Evolutionary conservation across 2,888 invertebrate species (phyloP).

Genomic region (Cabera pusaria): DNA sequence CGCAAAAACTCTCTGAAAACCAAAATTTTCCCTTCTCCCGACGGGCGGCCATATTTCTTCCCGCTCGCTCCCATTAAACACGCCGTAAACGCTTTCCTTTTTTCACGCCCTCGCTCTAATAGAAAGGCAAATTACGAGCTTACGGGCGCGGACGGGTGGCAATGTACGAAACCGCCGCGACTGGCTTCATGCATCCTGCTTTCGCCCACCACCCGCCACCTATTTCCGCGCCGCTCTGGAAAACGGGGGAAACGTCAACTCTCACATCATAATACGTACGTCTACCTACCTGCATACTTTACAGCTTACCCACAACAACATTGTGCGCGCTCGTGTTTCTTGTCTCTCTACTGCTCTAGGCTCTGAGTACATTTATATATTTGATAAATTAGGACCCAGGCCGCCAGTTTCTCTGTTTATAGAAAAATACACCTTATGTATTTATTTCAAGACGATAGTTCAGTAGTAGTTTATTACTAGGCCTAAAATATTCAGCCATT

Average conservation of each 20-base stretch:
- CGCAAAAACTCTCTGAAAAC: constrained; percentile 81
- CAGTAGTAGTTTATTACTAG: too few relatives aligned
- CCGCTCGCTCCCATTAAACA: constrained; percentile 83
- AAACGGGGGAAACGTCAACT: constrained; percentile 77
- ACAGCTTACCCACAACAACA: constrained; percentile 22
- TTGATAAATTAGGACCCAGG: too few relatives aligned
- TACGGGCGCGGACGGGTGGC: constrained; percentile 83
- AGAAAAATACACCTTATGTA: too few relatives aligned
- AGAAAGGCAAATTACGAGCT: constrained; percentile 84
- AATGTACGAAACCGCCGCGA: constrained; percentile 79
- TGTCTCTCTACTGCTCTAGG: not conserved
- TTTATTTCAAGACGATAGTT: too few relatives aligned
- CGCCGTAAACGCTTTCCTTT: constrained; percentile 84
- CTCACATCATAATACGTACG: constrained; percentile 69
- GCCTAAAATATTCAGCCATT: too few relatives aligned
- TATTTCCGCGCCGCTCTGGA: constrained; percentile 62
- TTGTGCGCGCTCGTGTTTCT: constrained; percentile 9
- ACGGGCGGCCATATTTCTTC: constrained; percentile 81
- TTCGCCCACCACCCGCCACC: constrained; percentile 50
- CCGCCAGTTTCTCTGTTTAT: too few relatives aligned
- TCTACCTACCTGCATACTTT: constrained; percentile 48
- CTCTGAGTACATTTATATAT: too few relatives aligned
- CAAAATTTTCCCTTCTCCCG: constrained; percentile 81
- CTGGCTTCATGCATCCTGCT: constrained; percentile 65
- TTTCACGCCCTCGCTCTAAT: constrained; percentile 84